Base-by-base conservation (phyloP, 2,113 vertebrate genomes). In the Neopipo cinnamomea region DNA sequence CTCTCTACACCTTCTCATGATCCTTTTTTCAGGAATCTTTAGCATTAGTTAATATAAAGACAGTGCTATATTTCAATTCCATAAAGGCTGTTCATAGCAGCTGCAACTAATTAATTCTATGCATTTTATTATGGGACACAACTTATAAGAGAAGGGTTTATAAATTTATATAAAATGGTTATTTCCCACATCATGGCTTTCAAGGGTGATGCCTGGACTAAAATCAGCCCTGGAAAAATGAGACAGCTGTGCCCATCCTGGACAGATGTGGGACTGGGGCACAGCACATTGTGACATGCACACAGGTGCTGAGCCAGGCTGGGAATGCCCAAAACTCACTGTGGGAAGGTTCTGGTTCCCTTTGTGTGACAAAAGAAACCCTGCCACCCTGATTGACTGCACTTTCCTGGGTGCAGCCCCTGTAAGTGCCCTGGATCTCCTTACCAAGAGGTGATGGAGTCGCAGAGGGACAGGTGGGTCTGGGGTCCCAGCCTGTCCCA, bases 281-380 rank as follows among this genome's bases (percentile, higher is more conserved):
- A 74, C 22, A 74, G 75, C 68, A 62, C 55, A 8, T 12, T 19
- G 11, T 0, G 0, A 19, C 0, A 3, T 6, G 27, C 7, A 3
- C 55, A 22, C 0, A 3, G 37, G 30, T 27, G 58, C 66, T 25
- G 21, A 78, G 61, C 41, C 5, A 28, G 46, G n/a, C 0, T 28
- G 50, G 25, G 23, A n/a, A 41, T 4, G 31, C 11, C 70, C 46
- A 44, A 67, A n/a, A 58, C 33, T 31, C 44, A 8, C 68, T 21
- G 2, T 4, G 20, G 41, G n/a, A 25, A 41, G 30, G 53, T 47
- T 44, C 49, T 35, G 28, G 53, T 3, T 78, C 31, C 33, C 27
- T 14, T 61, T 0, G 0, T 31, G 1, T 21, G 20, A 8, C 80
- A 83, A 30, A 74, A 52, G 23, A 74, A 91, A 70, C 52, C 23